Percentiles rank a stretch among this genome's conserved stretches.
Evolutionary conservation across 1,140 invertebrate species (phyloP).

Genomic region (Maniola jurtina): DNA sequence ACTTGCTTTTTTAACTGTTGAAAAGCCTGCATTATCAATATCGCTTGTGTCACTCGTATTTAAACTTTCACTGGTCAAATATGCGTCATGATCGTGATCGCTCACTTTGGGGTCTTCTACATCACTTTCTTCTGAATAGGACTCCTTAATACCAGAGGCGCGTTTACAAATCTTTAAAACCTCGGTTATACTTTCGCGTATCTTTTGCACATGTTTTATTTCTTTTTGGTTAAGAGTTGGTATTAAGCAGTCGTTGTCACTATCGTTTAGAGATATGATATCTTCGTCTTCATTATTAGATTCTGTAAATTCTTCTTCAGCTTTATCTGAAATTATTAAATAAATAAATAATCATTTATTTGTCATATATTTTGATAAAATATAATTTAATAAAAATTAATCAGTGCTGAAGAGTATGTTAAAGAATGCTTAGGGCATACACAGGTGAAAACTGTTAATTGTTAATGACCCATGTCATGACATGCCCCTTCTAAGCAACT

Average conservation of each 20-base stretch:
- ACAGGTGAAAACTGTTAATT: too few species aligned
- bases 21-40: not conserved
- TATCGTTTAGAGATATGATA: slow-evolving; percentile 43
- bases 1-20: not conserved
- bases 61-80: not conserved
- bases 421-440: too few species aligned
- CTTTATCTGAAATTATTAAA: slow-evolving; percentile 43
- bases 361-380: too few species aligned
- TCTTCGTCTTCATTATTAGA: slow-evolving; percentile 36
- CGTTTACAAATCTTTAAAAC: slow-evolving; percentile 26
- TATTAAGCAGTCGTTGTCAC: slow-evolving; percentile 59
- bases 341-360: not conserved
- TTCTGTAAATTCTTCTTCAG: slow-evolving; percentile 21
- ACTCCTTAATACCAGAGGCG: slow-evolving; percentile 17
- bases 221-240: slow-evolving; percentile 59
- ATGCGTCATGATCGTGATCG: not conserved
- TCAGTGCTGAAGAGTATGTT: too few species aligned
- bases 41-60: not conserved
- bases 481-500: too few species aligned
- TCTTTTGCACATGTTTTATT: slow-evolving; percentile 45
- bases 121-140: slow-evolving; percentile 7
- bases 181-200: slow-evolving; percentile 34
- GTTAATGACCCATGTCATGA: too few species aligned
- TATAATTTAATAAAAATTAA: too few species aligned
- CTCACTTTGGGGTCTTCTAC: not conserved